Base-by-base conservation (phyloP, 2,888 invertebrate genomes). In the Peribatodes rhomboidaria region DNA sequence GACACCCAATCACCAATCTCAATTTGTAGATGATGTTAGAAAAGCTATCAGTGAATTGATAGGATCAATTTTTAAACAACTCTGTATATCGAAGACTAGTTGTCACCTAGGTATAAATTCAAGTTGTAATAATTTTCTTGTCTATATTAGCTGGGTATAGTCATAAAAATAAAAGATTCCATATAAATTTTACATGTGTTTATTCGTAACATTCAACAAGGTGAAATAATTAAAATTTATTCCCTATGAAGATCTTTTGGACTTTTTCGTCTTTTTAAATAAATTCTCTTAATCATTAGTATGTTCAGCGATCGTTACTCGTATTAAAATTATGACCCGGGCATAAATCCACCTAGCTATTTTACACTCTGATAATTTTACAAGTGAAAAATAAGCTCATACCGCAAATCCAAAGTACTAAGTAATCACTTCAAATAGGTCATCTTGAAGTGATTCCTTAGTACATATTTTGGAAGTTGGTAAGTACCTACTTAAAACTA, bases 101-200 rank as follows among this genome's bases (percentile, higher is more conserved):
- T n/a, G n/a, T n/a, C n/a, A n/a, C n/a, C n/a, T n/a, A n/a, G n/a
- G n/a, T n/a, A n/a, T n/a, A n/a, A n/a, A n/a, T n/a, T n/a, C n/a
- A n/a, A n/a, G n/a, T n/a, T n/a, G n/a, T n/a, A n/a, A n/a, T n/a
- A n/a, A n/a, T n/a, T n/a, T n/a, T n/a, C n/a, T n/a, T n/a, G n/a
- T n/a, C n/a, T n/a, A n/a, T n/a, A n/a, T n/a, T 13, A 8, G 4
- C 2, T 14, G 1, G 47, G 14, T 14, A 41, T 11, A n/a, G 16
- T 8, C 16, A 16, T 1, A n/a, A 2, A 60, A 70, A 68, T 61
- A 67, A 68, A 61, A 69, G 33, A 59, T 56, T 18, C 20, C 50
- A 13, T 67, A 62, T 71, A 62, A n/a, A 77, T 76, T 79, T 78
- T 81, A 81, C 79, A 74, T 73, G 72, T 73, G 71, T 78, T 81